Conservation (phyloP, 2,888 invertebrate species). For the Oscheius sp. region DNA sequence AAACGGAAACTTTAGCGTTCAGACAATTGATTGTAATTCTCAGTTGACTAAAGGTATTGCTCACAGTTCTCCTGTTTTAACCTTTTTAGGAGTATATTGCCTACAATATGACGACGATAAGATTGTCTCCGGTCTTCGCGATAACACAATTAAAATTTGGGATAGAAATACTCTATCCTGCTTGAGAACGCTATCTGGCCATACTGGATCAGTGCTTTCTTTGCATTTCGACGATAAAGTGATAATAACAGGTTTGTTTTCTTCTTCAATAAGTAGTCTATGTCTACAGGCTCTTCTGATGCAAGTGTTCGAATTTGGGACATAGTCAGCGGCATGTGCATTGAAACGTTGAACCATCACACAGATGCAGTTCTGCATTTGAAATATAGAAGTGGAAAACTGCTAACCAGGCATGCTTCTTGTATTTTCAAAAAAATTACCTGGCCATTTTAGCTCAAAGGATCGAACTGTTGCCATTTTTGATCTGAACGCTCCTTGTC, state of each 20-base stretch:
- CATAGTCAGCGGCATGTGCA: conserved; percentile 92
- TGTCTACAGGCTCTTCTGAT: conserved; percentile 42
- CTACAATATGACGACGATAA: conserved; percentile 98
- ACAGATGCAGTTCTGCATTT: conserved; percentile 98
- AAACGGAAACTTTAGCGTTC: conserved; percentile 91
- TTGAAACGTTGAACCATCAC: conserved; percentile 97
- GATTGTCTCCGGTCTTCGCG: conserved; percentile 95
- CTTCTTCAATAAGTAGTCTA: neutral
- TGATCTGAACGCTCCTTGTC: conserved; percentile 97
- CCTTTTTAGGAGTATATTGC: conserved; percentile 90
- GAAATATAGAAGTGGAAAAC: conserved; percentile 97
- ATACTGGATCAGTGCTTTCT: conserved; percentile 97
- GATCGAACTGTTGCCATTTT: conserved; percentile 99
- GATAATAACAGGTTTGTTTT: conserved; percentile 78
- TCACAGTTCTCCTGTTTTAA: neutral
- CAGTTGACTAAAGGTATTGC: conserved; percentile 97
- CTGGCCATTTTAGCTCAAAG: conserved; percentile 73
- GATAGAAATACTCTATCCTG: conserved; percentile 90
- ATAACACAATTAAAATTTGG: conserved; percentile 99
- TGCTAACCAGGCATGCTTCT: conserved; percentile 91
- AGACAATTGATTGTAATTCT: conserved; percentile 96
- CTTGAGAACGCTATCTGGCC: conserved; percentile 86
- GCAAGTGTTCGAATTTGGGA: conserved; percentile 85
- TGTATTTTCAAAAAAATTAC: neutral
- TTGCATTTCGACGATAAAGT: conserved; percentile 98